phyloP scores from a whole-genome alignment of 1,140 invertebrate genomes.

The Leptopilina clavipes region DNA sequence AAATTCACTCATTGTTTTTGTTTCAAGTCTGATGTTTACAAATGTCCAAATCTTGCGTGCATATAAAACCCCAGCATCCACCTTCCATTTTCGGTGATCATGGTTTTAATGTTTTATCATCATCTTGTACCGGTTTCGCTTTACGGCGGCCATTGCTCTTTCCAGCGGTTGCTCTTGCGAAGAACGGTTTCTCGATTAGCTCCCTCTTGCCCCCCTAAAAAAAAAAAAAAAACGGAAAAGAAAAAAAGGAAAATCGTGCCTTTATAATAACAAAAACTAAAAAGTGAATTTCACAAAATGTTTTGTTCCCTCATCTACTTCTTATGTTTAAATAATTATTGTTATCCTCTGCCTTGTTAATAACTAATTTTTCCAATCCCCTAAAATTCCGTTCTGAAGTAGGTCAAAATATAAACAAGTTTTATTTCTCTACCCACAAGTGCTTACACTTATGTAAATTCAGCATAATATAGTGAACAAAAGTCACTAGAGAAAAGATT shows the following conservation, averaged over 20 bases:
- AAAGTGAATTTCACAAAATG: not conserved
- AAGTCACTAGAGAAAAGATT: too few species aligned
- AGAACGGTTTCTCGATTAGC: conserved; percentile 28
- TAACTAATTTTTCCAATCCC: too few species aligned
- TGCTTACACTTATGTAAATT: too few species aligned
- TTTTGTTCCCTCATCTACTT: not conserved
- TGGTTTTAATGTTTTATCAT: conserved; percentile 25
- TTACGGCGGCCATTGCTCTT: conserved; percentile 32
- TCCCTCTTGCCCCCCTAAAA: conserved; percentile 14
- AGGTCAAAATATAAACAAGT: too few species aligned
- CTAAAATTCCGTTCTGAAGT: too few species aligned
- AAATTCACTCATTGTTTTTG: conserved; percentile 31
- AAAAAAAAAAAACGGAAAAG: not conserved
- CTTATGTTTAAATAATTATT: too few species aligned
- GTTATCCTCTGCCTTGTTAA: too few species aligned
- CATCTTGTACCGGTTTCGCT: conserved; percentile 28
- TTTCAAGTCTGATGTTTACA: conserved; percentile 24
- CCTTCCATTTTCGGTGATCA: conserved; percentile 39
- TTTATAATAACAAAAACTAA: not conserved
- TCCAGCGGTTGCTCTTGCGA: conserved; percentile 31
- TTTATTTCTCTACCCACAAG: too few species aligned
- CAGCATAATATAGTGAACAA: too few species aligned
- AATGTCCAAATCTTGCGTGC: conserved; percentile 18
- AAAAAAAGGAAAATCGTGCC: not conserved
- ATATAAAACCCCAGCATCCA: not conserved